phyloP scores from a whole-genome alignment of 1,140 invertebrate genomes.

The Pissodes strobi region DNA sequence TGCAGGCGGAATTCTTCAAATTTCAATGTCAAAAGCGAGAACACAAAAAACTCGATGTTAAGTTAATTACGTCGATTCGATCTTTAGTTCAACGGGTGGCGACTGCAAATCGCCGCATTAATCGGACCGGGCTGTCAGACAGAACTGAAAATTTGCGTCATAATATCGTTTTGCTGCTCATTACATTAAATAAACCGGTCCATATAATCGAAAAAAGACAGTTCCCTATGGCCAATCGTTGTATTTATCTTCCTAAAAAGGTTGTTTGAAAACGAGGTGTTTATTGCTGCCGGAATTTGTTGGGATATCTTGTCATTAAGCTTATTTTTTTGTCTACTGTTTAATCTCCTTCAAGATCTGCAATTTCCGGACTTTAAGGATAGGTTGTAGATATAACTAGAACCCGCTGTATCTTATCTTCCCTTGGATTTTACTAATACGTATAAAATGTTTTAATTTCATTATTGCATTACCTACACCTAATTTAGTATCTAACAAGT shows the following conservation, averaged over 20 bases:
- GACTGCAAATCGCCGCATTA: slow-evolving; percentile 26
- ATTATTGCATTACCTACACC: too few relatives aligned
- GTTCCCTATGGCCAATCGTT: background rate
- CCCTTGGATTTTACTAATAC: too few relatives aligned
- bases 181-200: slow-evolving; percentile 8
- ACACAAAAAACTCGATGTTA: slow-evolving; percentile 16
- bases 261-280: slow-evolving; percentile 11
- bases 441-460: too few relatives aligned
- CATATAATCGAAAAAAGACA: background rate
- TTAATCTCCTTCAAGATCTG: background rate
- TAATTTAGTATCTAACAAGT: too few relatives aligned
- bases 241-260: slow-evolving; percentile 15
- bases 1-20: slow-evolving; percentile 13
- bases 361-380: slow-evolving; percentile 1
- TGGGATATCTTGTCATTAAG: background rate
- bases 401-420: too few relatives aligned
- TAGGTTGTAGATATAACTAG: too few relatives aligned
- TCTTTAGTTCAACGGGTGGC: slow-evolving; percentile 14
- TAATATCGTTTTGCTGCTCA: slow-evolving; percentile 7
- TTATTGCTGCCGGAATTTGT: slow-evolving; percentile 13
- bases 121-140: slow-evolving; percentile 14
- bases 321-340: background rate
- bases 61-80: slow-evolving; percentile 24
- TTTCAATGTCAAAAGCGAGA: slow-evolving; percentile 23
- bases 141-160: slow-evolving; percentile 16